Evolutionary conservation across 2,888 invertebrate species (phyloP).

Genomic region (Hypomecis atomaria): DNA sequence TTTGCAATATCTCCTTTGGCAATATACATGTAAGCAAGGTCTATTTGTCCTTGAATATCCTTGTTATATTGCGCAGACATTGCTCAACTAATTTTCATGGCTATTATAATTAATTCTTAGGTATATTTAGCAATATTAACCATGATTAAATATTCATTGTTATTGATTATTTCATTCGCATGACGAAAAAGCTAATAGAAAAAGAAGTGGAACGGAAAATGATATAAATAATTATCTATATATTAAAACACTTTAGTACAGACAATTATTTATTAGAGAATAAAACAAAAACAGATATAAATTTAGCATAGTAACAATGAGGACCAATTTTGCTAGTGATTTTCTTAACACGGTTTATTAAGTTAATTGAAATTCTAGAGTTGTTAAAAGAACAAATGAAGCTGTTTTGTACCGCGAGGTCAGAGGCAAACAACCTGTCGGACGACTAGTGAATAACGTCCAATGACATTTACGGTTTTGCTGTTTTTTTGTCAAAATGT

Average conservation of each 20-base stretch:
- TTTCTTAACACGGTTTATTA: slow-evolving; percentile 36
- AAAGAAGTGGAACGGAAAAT: no score
- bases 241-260: not conserved
- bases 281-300: slow-evolving; percentile 4
- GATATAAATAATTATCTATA: not conserved
- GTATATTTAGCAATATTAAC: not conserved
- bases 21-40: slow-evolving; percentile 4
- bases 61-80: slow-evolving; percentile 5
- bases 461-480: slow-evolving; percentile 53
- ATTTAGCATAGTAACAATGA: slow-evolving; percentile 41
- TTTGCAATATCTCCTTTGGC: no score
- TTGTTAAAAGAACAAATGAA: slow-evolving; percentile 32
- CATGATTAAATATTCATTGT: not conserved
- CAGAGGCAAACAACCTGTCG: slow-evolving; percentile 59
- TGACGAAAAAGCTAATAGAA: not conserved
- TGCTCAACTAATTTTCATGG: not conserved
- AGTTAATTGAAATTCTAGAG: slow-evolving; percentile 40
- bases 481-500: slow-evolving; percentile 46
- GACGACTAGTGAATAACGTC: slow-evolving; percentile 46
- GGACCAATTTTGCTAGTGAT: slow-evolving; percentile 34
- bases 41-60: slow-evolving; percentile 4
- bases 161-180: not conserved
- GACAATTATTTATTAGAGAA: not conserved
- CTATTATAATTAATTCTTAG: not conserved
- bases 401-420: slow-evolving; percentile 49